phyloP scores from a whole-genome alignment of 2,797 vertebrate species.

The Sebastes matsubarae region DNA sequence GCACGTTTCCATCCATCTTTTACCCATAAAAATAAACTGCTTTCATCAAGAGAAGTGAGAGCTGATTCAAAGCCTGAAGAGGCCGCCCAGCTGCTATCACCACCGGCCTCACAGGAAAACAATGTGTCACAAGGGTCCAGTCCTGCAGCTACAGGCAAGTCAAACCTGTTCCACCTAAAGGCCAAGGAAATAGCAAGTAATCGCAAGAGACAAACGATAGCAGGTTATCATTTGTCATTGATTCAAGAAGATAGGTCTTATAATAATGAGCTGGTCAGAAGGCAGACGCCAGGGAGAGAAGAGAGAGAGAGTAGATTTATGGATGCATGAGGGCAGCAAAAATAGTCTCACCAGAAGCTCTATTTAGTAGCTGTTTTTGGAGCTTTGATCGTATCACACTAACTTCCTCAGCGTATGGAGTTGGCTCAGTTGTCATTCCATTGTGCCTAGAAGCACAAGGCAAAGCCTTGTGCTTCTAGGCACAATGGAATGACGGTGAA shows the following conservation, averaged over 20 bases:
- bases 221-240: background rate
- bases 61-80: background rate
- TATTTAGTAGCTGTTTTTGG: background rate
- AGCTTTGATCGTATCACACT: background rate
- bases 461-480: too few species aligned
- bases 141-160: background rate
- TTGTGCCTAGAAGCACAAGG: too few species aligned
- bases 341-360: background rate
- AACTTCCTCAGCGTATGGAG: background rate
- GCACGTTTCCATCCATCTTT: background rate
- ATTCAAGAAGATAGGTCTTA: background rate
- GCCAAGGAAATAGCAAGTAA: too few species aligned
- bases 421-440: background rate
- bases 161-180: background rate
- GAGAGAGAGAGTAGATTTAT: background rate
- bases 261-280: background rate
- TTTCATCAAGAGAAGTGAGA: background rate
- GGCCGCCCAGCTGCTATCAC: background rate
- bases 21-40: background rate
- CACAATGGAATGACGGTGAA: too few species aligned
- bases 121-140: background rate
- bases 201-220: background rate
- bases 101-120: background rate
- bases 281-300: background rate
- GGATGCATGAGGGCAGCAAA: background rate